A percentile compares a stretch with the other conserved stretches of the same genome.
Conservation (phyloP, 2,888 invertebrate genomes). For the Notocelia uddmanniana region DNA sequence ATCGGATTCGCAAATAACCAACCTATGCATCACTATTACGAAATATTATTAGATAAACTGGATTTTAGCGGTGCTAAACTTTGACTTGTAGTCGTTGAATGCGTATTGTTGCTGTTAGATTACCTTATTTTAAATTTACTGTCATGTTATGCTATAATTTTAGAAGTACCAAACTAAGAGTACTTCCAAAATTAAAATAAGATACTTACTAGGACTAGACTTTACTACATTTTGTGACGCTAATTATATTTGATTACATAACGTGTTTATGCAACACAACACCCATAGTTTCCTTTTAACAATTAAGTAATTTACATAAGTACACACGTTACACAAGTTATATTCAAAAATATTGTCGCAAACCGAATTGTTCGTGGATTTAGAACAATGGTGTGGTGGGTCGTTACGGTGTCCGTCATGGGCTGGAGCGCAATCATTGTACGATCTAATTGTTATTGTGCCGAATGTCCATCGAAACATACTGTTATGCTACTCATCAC, state of each 20-base stretch:
- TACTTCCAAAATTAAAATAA: constrained; percentile 10
- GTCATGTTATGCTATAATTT: not conserved
- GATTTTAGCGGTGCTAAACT: constrained; percentile 73
- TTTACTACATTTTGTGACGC: not conserved
- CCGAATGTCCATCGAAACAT: constrained; percentile 61
- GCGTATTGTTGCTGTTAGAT: constrained; percentile 19
- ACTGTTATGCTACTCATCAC: constrained; percentile 55
- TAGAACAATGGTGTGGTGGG: constrained; percentile 73
- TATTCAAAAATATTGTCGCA: constrained; percentile 51
- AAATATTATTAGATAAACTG: constrained; percentile 80
- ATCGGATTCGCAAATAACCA: constrained; percentile 88
- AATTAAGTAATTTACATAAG: constrained; percentile 19
- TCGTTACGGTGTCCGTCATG: constrained; percentile 77
- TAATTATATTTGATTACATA: constrained; percentile 20
- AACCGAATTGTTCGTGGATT: constrained; percentile 62
- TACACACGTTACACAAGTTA: constrained; percentile 20
- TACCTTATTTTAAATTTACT: constrained; percentile 20
- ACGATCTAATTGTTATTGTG: constrained; percentile 72
- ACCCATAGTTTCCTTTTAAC: constrained; percentile 4
- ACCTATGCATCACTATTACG: constrained; percentile 87
- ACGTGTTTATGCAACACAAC: constrained; percentile 14
- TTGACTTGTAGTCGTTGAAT: constrained; percentile 50
- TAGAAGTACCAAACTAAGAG: not conserved
- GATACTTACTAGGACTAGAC: not conserved
- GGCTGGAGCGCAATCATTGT: constrained; percentile 78